Conservation (phyloP, 2,113 vertebrate genomes). For the Clarias batrachus region DNA sequence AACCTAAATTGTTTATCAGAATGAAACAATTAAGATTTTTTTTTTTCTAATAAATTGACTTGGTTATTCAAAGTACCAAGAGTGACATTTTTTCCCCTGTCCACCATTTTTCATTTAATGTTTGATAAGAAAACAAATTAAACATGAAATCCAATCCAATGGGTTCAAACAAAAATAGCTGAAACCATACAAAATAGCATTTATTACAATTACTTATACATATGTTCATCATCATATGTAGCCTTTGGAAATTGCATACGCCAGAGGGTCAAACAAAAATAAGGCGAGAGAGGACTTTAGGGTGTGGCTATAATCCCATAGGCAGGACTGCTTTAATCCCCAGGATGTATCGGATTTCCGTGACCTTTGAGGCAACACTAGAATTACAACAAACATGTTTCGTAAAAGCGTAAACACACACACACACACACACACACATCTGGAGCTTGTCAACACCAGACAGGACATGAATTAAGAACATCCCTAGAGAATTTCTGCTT, state of each 20-base stretch:
- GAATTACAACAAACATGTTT: constrained; percentile 67
- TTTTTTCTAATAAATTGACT: not conserved
- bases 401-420: constrained; percentile 74
- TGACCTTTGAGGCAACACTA: constrained; percentile 60
- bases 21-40: not conserved
- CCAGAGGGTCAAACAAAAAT: constrained; percentile 83
- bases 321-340: constrained; percentile 28
- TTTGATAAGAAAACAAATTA: not conserved
- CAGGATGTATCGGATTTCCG: constrained; percentile 63
- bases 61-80: not conserved
- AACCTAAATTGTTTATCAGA: not conserved
- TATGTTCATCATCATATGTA: constrained; percentile 75
- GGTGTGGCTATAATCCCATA: constrained; percentile 62
- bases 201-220: not conserved
- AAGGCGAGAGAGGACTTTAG: constrained; percentile 35
- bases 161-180: not conserved
- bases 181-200: not conserved
- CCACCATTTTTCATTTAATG: not conserved
- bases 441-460: constrained; percentile 70
- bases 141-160: not conserved
- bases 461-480: constrained; percentile 43
- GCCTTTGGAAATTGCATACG: constrained; percentile 83
- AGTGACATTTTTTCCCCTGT: not conserved
- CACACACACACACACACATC: constrained; percentile 53
- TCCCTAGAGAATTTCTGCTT: not conserved